Base-by-base conservation (phyloP, 1,140 invertebrate genomes). In the Aethina tumida region DNA sequence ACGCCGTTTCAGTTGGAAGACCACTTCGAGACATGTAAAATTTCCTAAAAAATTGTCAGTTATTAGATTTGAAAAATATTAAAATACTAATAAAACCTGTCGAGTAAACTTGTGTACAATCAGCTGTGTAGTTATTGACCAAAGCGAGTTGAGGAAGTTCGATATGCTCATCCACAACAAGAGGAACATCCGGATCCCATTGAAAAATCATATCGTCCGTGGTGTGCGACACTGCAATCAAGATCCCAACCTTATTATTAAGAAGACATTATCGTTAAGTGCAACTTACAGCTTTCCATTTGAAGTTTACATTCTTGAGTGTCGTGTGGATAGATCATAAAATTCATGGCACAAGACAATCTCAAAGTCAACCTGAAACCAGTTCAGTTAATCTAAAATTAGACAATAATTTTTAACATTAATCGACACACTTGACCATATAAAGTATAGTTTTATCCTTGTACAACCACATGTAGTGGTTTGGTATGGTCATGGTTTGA, bases 401-500 rank as follows among this genome's bases (percentile, higher is more conserved):
- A 24, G 22, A 8, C n/a, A 8, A 8, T 24, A 12, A 8, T 24
- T 24, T 12, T 24, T 24, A 24, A 24, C 8, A 24, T 12, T 24
- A 8, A 24, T 33, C n/a, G 9, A 13, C 9, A 22, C 14, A 77
- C 70, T 88, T 88, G 24, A 87, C 83, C 84, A 88, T 88, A 53
- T 88, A 89, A 1, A 89, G 62, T 35, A 89, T 88, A 1, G 81
- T 86, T 61, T 89, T 87, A 55, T 88, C 84, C 59, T 86, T 87
- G 59, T 87, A 87, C 7, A 88, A 62, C 85, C 85, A 89, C 47
- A 89, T 73, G 48, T 89, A 89, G 56, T 92, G 87, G 65, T 92
- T 92, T 0, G 87, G 87, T 45, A 92, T 87, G 26, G 86, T 92
- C 87, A 92, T 92, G 0, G 85, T 88, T 62, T 91, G 86, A 56